Evolutionary conservation across 2,797 vertebrate genomes (phyloP).

Genomic region (Fundulus diaphanus): DNA sequence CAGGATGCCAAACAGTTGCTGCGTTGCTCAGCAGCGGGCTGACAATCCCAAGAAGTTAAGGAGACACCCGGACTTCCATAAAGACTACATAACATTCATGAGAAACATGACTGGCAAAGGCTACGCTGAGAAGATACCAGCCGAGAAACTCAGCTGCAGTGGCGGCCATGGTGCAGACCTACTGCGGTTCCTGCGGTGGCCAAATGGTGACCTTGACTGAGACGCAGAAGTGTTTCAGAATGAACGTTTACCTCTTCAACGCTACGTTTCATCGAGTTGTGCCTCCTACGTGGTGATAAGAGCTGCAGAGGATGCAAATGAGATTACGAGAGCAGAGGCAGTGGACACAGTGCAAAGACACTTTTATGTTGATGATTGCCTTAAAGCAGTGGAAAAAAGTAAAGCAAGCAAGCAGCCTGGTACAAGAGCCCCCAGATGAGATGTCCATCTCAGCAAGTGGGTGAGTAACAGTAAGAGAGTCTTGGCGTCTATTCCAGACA

Average conservation of each 20-base stretch:
- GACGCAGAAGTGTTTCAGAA: background rate
- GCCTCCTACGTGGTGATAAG: background rate
- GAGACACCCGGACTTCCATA: too few relatives aligned
- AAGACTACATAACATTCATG: background rate
- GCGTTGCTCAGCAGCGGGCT: too few relatives aligned
- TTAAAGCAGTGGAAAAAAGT: background rate
- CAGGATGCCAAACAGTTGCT: too few relatives aligned
- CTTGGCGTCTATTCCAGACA: background rate
- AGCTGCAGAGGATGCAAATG: background rate
- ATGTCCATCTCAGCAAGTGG: background rate
- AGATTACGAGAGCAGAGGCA: background rate
- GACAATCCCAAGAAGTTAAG: too few relatives aligned
- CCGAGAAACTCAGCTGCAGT: background rate
- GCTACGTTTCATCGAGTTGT: background rate
- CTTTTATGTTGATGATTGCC: background rate
- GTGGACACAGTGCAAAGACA: background rate
- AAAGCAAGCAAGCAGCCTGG: background rate
- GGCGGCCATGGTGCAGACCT: background rate
- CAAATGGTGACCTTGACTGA: background rate
- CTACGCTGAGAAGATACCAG: background rate
- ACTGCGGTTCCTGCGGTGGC: background rate
- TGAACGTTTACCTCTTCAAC: background rate
- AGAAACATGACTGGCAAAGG: background rate
- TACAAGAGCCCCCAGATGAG: background rate
- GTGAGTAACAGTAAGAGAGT: background rate